Evolutionary conservation across 2,113 vertebrate species (phyloP).

Genomic region (Sinocyclocheilus grahami): DNA sequence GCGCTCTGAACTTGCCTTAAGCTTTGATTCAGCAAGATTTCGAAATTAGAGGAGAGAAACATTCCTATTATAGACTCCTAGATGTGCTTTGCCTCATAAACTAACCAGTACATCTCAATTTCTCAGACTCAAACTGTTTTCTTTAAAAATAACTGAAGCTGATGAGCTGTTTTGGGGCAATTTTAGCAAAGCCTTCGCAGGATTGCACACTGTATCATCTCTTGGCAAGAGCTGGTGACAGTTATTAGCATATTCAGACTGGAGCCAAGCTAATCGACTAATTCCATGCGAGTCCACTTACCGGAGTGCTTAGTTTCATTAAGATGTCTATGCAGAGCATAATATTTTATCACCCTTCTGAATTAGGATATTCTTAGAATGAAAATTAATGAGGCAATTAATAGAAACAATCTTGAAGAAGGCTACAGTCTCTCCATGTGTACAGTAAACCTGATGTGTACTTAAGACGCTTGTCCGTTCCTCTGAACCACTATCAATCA

Average conservation of each 20-base stretch:
- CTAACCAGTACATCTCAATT: neutral
- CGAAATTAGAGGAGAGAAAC: neutral
- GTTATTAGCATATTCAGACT: conserved; percentile 27
- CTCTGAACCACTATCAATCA: neutral
- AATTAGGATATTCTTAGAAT: conserved; percentile 53
- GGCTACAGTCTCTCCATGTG: neutral
- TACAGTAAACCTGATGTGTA: neutral
- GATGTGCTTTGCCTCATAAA: neutral
- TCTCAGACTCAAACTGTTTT: conserved; percentile 12
- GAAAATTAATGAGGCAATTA: conserved; percentile 48
- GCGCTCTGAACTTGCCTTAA: neutral
- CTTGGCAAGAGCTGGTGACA: conserved; percentile 33
- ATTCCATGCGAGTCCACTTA: conserved; percentile 20
- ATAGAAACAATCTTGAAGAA: conserved; percentile 41
- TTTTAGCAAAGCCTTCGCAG: conserved; percentile 16
- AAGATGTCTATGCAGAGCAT: conserved; percentile 15
- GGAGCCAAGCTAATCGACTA: conserved; percentile 35
- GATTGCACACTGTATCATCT: conserved; percentile 23
- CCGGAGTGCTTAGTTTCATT: conserved; percentile 37
- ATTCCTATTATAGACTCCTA: neutral
- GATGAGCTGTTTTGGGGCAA: conserved; percentile 17
- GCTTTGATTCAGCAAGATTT: conserved; percentile 7
- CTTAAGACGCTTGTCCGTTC: neutral
- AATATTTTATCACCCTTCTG: conserved; percentile 45
- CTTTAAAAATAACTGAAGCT: conserved; percentile 36